Percentiles rank a stretch among this genome's conserved stretches.
Evolutionary conservation across 2,113 vertebrate species (phyloP).

Genomic region (Clupea harengus): DNA sequence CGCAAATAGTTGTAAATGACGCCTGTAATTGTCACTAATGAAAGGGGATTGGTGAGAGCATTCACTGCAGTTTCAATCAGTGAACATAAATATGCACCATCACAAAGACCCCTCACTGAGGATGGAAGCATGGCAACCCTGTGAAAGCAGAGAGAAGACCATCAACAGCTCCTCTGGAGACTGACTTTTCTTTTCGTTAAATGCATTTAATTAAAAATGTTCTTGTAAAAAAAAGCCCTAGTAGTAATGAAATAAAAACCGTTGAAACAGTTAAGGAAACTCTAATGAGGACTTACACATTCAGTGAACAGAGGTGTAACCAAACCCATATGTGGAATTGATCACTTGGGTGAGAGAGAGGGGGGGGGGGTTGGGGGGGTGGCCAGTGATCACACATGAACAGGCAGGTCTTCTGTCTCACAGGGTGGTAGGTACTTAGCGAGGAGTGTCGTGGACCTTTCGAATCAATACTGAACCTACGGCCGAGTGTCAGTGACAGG

Average conservation of each 20-base stretch:
- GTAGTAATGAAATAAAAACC: background rate
- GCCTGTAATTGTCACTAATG: background rate
- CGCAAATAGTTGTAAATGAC: too few relatives aligned
- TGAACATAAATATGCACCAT: background rate
- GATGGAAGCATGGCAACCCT: too few relatives aligned
- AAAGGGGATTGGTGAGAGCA: background rate
- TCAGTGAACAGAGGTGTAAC: background rate
- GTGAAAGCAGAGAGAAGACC: too few relatives aligned
- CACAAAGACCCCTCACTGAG: background rate
- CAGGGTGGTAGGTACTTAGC: background rate
- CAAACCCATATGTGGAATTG: background rate
- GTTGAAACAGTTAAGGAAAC: background rate
- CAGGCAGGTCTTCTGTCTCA: background rate
- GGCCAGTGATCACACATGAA: background rate
- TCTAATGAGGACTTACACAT: background rate
- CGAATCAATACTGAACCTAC: background rate
- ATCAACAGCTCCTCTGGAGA: too few relatives aligned
- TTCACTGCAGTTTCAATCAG: background rate
- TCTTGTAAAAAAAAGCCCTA: background rate
- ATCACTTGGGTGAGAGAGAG: background rate
- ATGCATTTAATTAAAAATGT: background rate
- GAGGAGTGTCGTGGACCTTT: background rate
- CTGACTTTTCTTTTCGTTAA: background rate
- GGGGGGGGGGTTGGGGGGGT: background rate
- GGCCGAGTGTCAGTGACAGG: background rate